Conservation (phyloP, 2,888 invertebrate species). For the Dexiosoma caninum region DNA sequence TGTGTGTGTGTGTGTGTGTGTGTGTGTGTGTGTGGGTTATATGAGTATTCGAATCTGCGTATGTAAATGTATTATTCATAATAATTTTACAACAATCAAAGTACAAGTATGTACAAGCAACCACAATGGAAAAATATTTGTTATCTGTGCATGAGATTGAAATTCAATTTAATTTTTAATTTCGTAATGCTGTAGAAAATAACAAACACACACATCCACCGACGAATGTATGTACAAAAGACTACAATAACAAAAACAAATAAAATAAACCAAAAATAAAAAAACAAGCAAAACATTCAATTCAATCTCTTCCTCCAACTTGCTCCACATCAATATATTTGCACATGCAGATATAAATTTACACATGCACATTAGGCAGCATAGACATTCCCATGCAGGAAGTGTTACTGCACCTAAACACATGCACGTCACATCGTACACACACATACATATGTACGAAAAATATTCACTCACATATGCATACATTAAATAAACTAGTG, state of each 20-base stretch:
- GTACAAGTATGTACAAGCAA: conserved; percentile 49
- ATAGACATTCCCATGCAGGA: conserved; percentile 49
- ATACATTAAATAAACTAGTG: neutral
- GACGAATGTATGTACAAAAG: neutral
- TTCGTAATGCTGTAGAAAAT: conserved; percentile 53
- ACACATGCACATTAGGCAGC: conserved; percentile 24
- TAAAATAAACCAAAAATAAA: conserved; percentile 52
- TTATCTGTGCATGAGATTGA: conserved; percentile 64
- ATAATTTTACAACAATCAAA: conserved; percentile 60
- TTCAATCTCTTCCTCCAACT: conserved; percentile 25
- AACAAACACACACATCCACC: neutral
- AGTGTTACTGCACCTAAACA: conserved; percentile 5
- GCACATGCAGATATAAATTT: neutral
- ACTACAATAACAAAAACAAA: conserved; percentile 29
- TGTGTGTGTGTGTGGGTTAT: neutral
- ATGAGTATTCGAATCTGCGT: conserved; percentile 25
- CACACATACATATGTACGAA: neutral
- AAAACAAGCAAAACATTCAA: conserved; percentile 50
- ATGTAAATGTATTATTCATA: conserved; percentile 58
- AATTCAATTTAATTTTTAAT: conserved; percentile 65
- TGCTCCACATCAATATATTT: conserved; percentile 28
- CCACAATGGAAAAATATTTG: conserved; percentile 60
- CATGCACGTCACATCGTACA: neutral
- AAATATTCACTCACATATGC: neutral
- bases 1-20: neutral